phyloP scores from a whole-genome alignment of 2,797 vertebrate genomes.

The Pempheris klunzingeri region DNA sequence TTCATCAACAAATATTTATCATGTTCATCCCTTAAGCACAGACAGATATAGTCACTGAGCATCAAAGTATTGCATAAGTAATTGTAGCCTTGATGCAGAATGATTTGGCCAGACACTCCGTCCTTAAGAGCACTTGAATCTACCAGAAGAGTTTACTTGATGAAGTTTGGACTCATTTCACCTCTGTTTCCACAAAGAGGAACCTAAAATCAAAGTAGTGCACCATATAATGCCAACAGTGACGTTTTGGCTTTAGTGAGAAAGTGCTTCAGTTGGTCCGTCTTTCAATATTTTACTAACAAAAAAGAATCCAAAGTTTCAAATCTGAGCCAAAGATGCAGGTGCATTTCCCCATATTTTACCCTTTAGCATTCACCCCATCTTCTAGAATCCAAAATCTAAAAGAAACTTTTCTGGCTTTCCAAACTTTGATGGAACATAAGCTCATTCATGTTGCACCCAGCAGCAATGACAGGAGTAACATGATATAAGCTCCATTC shows the following conservation, averaged over 20 bases:
- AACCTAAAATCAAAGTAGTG: slow-evolving; percentile 33
- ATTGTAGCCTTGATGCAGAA: slow-evolving; percentile 1
- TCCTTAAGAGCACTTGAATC: slow-evolving; percentile 71
- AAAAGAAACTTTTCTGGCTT: slow-evolving; percentile 27
- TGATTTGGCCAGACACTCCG: slow-evolving; percentile 27
- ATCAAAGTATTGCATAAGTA: slow-evolving; percentile 30
- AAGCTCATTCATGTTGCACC: slow-evolving; percentile 33
- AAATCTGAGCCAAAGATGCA: not conserved
- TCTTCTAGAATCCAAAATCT: slow-evolving; percentile 14
- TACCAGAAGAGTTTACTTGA: slow-evolving; percentile 58
- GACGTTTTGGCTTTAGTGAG: slow-evolving; percentile 48
- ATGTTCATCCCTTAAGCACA: slow-evolving; percentile 5
- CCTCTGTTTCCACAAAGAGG: slow-evolving; percentile 51
- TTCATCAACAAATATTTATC: not conserved
- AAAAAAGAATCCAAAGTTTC: slow-evolving; percentile 2
- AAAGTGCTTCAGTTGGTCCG: not conserved
- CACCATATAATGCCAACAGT: slow-evolving; percentile 83
- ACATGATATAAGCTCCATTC: slow-evolving; percentile 62
- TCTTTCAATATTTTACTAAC: not conserved
- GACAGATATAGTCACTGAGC: slow-evolving; percentile 4
- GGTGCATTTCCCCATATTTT: not conserved
- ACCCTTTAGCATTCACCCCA: not conserved
- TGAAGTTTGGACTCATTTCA: slow-evolving; percentile 45
- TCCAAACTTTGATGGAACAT: slow-evolving; percentile 40
- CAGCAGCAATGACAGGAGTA: slow-evolving; percentile 38